These are phyloP conservation scores for Euwallacea similis DNA, from an alignment of 1,140 invertebrate genomes.

Conservation along the genomic window DNA sequence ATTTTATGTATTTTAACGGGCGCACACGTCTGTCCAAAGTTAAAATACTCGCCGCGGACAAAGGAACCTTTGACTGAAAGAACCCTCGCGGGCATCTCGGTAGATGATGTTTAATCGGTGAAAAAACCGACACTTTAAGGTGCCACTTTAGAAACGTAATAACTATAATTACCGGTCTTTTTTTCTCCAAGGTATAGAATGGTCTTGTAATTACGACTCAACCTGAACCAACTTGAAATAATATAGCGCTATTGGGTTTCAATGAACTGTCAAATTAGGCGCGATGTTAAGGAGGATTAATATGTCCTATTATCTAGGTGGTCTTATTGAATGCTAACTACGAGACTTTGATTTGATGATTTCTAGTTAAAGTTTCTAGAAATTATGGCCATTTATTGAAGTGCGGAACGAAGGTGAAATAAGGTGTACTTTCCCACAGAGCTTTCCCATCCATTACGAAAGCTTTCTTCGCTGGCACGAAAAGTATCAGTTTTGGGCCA, in stretches of 20 bases:
- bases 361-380: too few relatives aligned
- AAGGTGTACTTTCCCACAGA: too few relatives aligned
- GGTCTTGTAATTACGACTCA: conserved; percentile 34
- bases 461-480: too few relatives aligned
- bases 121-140: conserved; percentile 29
- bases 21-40: conserved; percentile 16
- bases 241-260: conserved; percentile 4
- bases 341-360: too few relatives aligned
- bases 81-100: conserved; percentile 15
- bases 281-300: conserved; percentile 20
- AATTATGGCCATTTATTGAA: too few relatives aligned
- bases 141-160: conserved; percentile 31
- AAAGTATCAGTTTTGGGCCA: too few relatives aligned
- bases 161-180: conserved; percentile 28
- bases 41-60: conserved; percentile 16
- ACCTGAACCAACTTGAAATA: conserved; percentile 10
- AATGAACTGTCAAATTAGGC: conserved; percentile 34
- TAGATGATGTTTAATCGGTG: conserved; percentile 25
- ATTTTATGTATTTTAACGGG: conserved; percentile 22
- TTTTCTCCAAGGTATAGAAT: conserved; percentile 25
- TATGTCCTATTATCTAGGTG: conserved; percentile 28
- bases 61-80: conserved; percentile 25
- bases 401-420: too few relatives aligned
- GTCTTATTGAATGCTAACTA: background rate
- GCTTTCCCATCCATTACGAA: too few relatives aligned